Evolutionary conservation across 2,888 invertebrate genomes (phyloP).

Genomic region (Automeris io): DNA sequence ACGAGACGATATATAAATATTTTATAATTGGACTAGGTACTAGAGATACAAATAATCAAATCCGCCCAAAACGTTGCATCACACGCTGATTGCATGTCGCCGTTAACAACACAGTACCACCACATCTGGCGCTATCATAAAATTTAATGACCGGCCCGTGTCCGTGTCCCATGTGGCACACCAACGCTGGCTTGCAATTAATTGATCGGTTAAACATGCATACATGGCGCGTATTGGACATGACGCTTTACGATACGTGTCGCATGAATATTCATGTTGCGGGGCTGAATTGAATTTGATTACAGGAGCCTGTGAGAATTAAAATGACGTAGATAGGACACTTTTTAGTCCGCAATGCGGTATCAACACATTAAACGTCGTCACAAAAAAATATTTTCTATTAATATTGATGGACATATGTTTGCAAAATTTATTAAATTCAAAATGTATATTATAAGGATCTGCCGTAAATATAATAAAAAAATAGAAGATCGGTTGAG

Average conservation of each 20-base stretch:
- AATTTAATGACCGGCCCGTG: conserved; percentile 57
- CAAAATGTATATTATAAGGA: too few relatives aligned
- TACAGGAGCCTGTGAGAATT: conserved; percentile 14
- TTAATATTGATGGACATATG: too few relatives aligned
- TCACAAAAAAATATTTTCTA: too few relatives aligned
- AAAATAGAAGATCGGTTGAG: too few relatives aligned
- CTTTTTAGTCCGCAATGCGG: too few relatives aligned
- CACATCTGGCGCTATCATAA: conserved; percentile 59
- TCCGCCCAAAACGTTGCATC: conserved; percentile 23
- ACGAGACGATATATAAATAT: background rate
- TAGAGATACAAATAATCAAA: conserved; percentile 32
- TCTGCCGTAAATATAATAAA: too few relatives aligned
- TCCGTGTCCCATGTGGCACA: conserved; percentile 52
- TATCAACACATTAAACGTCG: too few relatives aligned
- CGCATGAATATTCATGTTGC: conserved; percentile 58
- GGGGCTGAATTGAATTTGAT: conserved; percentile 48
- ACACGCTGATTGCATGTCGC: conserved; percentile 25
- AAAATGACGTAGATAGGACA: background rate
- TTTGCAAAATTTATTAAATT: too few relatives aligned
- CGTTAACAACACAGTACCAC: conserved; percentile 42
- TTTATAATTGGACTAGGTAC: too few relatives aligned
- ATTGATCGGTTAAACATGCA: conserved; percentile 63
- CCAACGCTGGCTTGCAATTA: conserved; percentile 58
- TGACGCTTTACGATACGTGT: conserved; percentile 55
- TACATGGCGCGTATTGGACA: conserved; percentile 60